Percentiles rank a stretch among this genome's conserved stretches.
These are phyloP conservation scores for Oxytorus armatus DNA, from an alignment of 2,888 invertebrate species.

Conservation along the genomic window DNA sequence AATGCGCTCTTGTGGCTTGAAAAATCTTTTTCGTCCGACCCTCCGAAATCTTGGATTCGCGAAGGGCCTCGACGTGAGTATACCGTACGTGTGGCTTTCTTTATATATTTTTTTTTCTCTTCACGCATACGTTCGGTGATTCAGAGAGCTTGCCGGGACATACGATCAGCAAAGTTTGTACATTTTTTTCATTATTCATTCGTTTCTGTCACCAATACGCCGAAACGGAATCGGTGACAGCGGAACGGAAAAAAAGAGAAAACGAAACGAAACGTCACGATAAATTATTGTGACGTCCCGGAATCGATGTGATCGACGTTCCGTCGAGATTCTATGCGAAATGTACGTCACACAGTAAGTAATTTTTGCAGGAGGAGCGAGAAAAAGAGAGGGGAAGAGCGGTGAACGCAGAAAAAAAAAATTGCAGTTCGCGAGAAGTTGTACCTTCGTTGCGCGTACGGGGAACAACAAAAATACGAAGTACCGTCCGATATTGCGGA, in stretches of 20 bases:
- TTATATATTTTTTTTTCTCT: constrained; percentile 29
- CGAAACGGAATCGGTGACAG: too few species aligned
- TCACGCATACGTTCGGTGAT: constrained; percentile 16
- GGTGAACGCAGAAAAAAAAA: constrained; percentile 22
- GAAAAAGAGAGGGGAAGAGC: constrained; percentile 22
- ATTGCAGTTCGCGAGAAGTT: constrained; percentile 28
- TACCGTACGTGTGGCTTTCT: constrained; percentile 26
- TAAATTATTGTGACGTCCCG: constrained; percentile 21
- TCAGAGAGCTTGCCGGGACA: not conserved
- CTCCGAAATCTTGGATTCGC: constrained; percentile 74
- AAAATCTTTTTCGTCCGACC: constrained; percentile 76
- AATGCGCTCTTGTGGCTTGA: constrained; percentile 77
- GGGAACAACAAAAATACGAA: constrained; percentile 15
- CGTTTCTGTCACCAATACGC: too few species aligned
- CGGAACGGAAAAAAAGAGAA: not conserved
- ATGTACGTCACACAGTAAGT: constrained; percentile 51
- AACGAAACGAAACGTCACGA: not conserved
- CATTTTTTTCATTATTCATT: not conserved
- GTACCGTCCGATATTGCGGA: constrained; percentile 44
- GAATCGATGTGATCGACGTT: constrained; percentile 30
- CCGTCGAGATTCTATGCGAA: not conserved
- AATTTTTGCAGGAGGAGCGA: constrained; percentile 53
- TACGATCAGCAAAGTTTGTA: not conserved
- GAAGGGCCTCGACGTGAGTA: constrained; percentile 79
- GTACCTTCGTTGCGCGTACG: constrained; percentile 22